Evolutionary conservation across 2,113 vertebrate species (phyloP).

Genomic region (Ginglymostoma cirratum): DNA sequence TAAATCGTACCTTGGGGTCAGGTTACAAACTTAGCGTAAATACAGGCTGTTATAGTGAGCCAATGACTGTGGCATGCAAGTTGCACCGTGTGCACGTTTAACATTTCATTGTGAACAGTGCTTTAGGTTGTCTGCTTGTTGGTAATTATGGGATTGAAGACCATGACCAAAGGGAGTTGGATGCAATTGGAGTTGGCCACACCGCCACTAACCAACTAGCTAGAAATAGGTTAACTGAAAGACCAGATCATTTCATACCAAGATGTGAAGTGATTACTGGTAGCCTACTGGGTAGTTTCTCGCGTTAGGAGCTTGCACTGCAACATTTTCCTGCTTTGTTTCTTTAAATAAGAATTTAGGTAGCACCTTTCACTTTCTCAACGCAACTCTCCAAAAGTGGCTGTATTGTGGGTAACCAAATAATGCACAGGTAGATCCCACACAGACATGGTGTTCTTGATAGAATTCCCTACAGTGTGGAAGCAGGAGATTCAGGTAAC

Average conservation of each 20-base stretch:
- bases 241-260: not conserved
- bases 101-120: not conserved
- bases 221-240: not conserved
- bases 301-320: not conserved
- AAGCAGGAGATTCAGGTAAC: too few relatives aligned
- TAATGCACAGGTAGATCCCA: not conserved
- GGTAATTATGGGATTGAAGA: not conserved
- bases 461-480: not conserved
- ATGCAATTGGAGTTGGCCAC: not conserved
- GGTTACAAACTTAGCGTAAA: not conserved
- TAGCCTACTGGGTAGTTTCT: not conserved
- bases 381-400: not conserved
- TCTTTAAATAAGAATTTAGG: not conserved
- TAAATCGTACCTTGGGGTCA: not conserved
- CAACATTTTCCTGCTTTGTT: not conserved
- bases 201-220: not conserved
- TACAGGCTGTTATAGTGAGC: not conserved
- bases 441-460: not conserved
- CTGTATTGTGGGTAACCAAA: not conserved
- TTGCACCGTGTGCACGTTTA: not conserved
- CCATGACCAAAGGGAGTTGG: not conserved
- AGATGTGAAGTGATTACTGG: not conserved
- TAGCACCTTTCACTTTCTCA: not conserved
- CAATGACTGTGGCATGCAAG: not conserved
- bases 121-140: not conserved